Evolutionary conservation across 2,797 vertebrate species (phyloP).

Genomic region (Bryconaethiops microstoma): DNA sequence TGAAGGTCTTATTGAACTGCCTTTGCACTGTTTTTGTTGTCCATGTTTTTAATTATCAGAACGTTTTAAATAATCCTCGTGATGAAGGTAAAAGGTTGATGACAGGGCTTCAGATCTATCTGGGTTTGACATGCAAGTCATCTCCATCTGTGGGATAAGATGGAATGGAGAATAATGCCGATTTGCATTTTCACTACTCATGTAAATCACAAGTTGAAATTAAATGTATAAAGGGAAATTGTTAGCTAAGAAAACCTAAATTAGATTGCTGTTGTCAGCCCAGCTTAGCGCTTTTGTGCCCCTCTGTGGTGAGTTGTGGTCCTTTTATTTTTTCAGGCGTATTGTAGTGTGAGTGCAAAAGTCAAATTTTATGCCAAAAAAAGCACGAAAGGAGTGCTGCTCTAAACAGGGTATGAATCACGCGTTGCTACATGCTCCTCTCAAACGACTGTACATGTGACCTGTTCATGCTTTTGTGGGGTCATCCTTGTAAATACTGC

Average conservation of each 20-base stretch:
- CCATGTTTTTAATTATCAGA: not conserved
- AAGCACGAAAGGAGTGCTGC: slow-evolving; percentile 42
- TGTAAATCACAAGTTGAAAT: not conserved
- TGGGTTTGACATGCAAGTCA: slow-evolving; percentile 1
- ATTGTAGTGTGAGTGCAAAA: slow-evolving; percentile 42
- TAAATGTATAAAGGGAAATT: slow-evolving; percentile 8
- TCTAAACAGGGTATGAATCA: slow-evolving; percentile 51
- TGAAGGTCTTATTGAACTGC: slow-evolving; percentile 34
- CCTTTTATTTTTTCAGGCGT: slow-evolving; percentile 34
- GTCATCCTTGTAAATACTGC: slow-evolving; percentile 55
- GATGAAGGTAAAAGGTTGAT: not conserved
- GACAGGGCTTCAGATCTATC: not conserved
- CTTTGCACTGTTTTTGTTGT: slow-evolving; percentile 24
- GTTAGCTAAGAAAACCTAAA: not conserved
- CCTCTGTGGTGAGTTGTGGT: slow-evolving; percentile 40
- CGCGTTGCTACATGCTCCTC: slow-evolving; percentile 35
- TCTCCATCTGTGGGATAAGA: not conserved
- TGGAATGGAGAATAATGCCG: not conserved
- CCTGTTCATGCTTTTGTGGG: slow-evolving; percentile 46
- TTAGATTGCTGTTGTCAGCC: slow-evolving; percentile 6
- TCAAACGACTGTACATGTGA: slow-evolving; percentile 42
- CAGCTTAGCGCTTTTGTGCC: slow-evolving; percentile 28
- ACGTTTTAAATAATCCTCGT: not conserved
- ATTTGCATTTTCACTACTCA: not conserved
- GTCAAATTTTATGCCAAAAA: slow-evolving; percentile 12